These are phyloP conservation scores for Sarcophaga bullata DNA, from an alignment of 1,140 invertebrate species.

Conservation along the genomic window DNA sequence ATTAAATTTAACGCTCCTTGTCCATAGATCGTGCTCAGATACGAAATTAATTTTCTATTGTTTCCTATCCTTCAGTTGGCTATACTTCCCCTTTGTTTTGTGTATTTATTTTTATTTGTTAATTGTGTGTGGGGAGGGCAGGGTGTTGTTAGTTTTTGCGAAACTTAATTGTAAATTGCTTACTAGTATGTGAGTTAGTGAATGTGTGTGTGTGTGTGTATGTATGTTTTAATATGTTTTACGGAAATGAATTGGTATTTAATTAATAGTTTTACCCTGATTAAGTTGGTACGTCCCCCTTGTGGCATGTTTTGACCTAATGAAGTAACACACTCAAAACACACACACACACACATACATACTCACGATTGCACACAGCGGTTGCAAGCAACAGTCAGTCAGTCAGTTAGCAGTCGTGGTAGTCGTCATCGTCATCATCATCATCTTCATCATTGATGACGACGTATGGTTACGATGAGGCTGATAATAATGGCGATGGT, in stretches of 20 bases:
- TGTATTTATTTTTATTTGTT: constrained; percentile 12
- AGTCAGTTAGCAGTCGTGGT: no score
- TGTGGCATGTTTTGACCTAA: constrained; percentile 58
- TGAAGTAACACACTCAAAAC: constrained; percentile 57
- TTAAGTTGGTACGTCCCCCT: constrained; percentile 57
- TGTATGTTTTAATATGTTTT: constrained; percentile 42
- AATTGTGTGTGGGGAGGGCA: neutral
- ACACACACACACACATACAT: no score
- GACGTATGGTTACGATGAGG: no score
- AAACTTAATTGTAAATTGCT: neutral
- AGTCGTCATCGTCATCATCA: no score
- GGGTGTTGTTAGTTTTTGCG: neutral
- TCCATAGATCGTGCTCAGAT: no score
- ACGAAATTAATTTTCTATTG: no score
- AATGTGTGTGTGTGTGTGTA: constrained; percentile 31
- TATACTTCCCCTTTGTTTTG: constrained; percentile 17
- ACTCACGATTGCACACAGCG: no score
- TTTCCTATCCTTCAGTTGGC: neutral
- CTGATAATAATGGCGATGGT: neutral
- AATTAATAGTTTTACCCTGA: constrained; percentile 66
- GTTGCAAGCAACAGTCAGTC: constrained; percentile 31
- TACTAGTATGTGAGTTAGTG: neutral
- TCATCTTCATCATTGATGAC: no score
- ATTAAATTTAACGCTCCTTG: no score
- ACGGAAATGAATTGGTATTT: constrained; percentile 66